Evolutionary conservation across 2,113 vertebrate genomes (phyloP).

Genomic region (Malurus melanocephalus): DNA sequence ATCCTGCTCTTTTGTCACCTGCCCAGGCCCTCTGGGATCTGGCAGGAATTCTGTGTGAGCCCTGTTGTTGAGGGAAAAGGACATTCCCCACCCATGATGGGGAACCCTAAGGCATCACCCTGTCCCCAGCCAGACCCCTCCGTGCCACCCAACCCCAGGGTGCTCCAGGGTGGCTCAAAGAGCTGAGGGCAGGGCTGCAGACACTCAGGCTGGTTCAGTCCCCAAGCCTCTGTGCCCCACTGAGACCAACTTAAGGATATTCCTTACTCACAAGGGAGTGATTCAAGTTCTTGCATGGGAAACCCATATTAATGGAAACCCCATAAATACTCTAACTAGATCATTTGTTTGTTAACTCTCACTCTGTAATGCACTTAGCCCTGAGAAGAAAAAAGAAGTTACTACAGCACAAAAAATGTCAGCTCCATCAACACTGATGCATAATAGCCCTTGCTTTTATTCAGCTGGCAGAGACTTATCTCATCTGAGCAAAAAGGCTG

Average conservation of each 20-base stretch:
- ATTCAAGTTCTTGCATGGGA: background rate
- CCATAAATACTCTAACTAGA: background rate
- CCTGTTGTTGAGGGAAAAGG: background rate
- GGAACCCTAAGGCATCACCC: background rate
- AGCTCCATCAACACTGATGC: background rate
- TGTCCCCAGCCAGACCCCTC: background rate
- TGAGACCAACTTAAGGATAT: background rate
- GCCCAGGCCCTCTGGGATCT: background rate
- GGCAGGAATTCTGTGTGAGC: background rate
- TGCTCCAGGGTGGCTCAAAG: background rate
- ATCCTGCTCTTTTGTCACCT: background rate
- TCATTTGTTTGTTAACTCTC: background rate
- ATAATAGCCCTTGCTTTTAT: background rate
- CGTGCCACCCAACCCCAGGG: accelerated
- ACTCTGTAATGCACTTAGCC: background rate
- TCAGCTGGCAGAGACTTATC: background rate
- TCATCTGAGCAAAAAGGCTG: background rate
- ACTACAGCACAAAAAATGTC: background rate
- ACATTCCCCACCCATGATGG: accelerated
- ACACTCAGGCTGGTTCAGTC: background rate
- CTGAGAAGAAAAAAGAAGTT: background rate
- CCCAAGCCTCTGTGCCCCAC: background rate
- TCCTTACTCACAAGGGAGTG: background rate
- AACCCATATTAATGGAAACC: background rate
- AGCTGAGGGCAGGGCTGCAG: background rate